Evolutionary conservation across 2,113 vertebrate genomes (phyloP).

Genomic region (Scomber colias): DNA sequence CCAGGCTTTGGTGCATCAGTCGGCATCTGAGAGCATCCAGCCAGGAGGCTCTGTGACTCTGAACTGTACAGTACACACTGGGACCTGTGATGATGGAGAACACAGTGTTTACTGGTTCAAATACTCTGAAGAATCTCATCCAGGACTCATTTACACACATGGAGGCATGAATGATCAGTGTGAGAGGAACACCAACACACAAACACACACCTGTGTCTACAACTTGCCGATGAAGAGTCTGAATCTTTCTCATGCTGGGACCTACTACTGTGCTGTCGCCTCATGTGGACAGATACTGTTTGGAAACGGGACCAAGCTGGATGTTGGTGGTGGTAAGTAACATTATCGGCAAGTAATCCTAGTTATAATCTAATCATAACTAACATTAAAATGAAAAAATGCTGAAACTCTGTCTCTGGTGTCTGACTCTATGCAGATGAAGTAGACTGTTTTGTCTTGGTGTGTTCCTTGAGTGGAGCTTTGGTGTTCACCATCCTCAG

Average conservation of each 20-base stretch:
- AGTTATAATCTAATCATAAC: too few relatives aligned
- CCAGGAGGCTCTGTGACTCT: too few relatives aligned
- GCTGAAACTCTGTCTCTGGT: too few relatives aligned
- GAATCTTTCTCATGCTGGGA: not conserved
- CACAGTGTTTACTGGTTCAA: slow-evolving; percentile 76
- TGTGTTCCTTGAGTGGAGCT: too few relatives aligned
- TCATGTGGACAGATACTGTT: slow-evolving; percentile 15
- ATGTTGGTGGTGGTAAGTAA: not conserved
- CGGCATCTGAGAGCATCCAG: not conserved
- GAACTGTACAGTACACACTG: too few relatives aligned
- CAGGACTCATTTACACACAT: slow-evolving; percentile 60
- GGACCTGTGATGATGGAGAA: slow-evolving; percentile 49
- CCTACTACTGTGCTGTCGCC: too few relatives aligned
- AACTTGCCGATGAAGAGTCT: slow-evolving; percentile 33
- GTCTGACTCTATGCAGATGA: too few relatives aligned
- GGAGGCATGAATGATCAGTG: slow-evolving; percentile 44
- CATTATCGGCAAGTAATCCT: too few relatives aligned
- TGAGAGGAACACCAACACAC: slow-evolving; percentile 1
- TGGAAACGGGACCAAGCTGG: slow-evolving; percentile 46
- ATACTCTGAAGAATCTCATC: slow-evolving; percentile 18
- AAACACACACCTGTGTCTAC: slow-evolving; percentile 43
- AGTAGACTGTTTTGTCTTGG: too few relatives aligned
- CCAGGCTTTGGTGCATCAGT: not conserved
- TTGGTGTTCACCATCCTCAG: too few relatives aligned
- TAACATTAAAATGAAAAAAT: too few relatives aligned